Conservation (phyloP, 30 jellyfish, hydroid and myxozoan species). For the Aurelia sp. region DNA sequence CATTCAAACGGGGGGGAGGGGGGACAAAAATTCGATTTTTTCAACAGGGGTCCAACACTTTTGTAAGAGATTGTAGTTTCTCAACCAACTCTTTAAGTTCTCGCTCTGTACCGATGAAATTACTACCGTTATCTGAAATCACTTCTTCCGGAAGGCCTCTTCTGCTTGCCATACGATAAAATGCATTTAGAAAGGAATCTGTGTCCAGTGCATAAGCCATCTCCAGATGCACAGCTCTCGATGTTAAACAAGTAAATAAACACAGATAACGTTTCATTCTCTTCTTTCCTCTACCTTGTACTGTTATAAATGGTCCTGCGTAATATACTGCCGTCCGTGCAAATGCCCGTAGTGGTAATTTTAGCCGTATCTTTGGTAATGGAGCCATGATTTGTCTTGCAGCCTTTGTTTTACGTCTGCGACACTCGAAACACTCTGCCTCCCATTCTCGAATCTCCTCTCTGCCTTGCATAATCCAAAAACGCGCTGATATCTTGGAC, state of each 20-base stretch:
- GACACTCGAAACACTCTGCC: background rate
- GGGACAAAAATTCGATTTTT: too few relatives aligned
- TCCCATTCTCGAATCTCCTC: too few relatives aligned
- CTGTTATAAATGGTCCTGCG: slow-evolving; percentile 61
- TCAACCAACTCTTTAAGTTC: slow-evolving; percentile 52
- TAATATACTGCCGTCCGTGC: slow-evolving; percentile 54
- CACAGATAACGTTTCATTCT: slow-evolving; percentile 32
- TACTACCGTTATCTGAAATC: slow-evolving; percentile 33
- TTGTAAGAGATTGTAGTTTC: too few relatives aligned
- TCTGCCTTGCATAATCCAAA: too few relatives aligned
- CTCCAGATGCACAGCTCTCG: slow-evolving; percentile 73
- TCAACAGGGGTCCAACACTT: too few relatives aligned
- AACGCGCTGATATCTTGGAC: too few relatives aligned
- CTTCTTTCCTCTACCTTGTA: slow-evolving; percentile 41
- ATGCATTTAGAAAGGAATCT: slow-evolving; percentile 65
- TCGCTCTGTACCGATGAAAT: slow-evolving; percentile 38
- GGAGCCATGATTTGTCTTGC: slow-evolving; percentile 70
- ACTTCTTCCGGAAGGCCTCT: slow-evolving; percentile 61
- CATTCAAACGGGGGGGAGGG: too few relatives aligned
- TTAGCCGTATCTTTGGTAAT: slow-evolving; percentile 30
- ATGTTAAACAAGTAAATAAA: slow-evolving; percentile 23
- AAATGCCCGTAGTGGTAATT: slow-evolving; percentile 54
- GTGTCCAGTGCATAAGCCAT: slow-evolving; percentile 59
- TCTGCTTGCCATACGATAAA: slow-evolving; percentile 39
- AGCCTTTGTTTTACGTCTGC: slow-evolving; percentile 23